A percentile compares a stretch with the other conserved stretches of the same genome.
Evolutionary conservation across 2,888 invertebrate species (phyloP).

Genomic region (Petrolisthes cinctipes): DNA sequence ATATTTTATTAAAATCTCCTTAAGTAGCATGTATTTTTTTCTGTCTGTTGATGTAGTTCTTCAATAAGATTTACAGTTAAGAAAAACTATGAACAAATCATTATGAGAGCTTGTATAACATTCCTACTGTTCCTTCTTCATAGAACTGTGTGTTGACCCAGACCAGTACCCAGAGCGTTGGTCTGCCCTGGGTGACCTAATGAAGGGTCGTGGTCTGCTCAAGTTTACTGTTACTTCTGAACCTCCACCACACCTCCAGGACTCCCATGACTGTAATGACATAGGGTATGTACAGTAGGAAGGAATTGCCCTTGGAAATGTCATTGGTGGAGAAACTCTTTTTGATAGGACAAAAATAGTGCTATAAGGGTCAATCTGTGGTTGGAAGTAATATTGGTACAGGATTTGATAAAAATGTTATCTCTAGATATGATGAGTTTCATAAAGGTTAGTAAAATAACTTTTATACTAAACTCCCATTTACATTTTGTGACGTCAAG

Average conservation of each 20-base stretch:
- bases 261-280: conserved; percentile 51
- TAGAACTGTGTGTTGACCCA: conserved; percentile 44
- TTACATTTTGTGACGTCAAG: too few relatives aligned
- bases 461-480: too few relatives aligned
- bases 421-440: too few relatives aligned
- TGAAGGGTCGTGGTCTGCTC: conserved; percentile 43
- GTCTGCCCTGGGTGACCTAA: conserved; percentile 43
- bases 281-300: conserved; percentile 33
- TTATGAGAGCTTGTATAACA: too few relatives aligned
- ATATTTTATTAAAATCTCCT: too few relatives aligned
- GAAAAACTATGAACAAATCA: too few relatives aligned
- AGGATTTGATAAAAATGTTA: too few relatives aligned
- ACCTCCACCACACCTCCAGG: conserved; percentile 50
- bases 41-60: too few relatives aligned
- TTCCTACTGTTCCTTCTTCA: neutral
- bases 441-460: too few relatives aligned
- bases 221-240: conserved; percentile 57
- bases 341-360: neutral
- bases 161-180: conserved; percentile 25
- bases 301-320: neutral
- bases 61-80: too few relatives aligned
- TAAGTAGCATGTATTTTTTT: too few relatives aligned
- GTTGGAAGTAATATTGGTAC: too few relatives aligned
- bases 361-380: neutral
- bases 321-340: neutral